Evolutionary conservation across 2,888 invertebrate genomes (phyloP).

Genomic region (Asteroscopus sphinx): DNA sequence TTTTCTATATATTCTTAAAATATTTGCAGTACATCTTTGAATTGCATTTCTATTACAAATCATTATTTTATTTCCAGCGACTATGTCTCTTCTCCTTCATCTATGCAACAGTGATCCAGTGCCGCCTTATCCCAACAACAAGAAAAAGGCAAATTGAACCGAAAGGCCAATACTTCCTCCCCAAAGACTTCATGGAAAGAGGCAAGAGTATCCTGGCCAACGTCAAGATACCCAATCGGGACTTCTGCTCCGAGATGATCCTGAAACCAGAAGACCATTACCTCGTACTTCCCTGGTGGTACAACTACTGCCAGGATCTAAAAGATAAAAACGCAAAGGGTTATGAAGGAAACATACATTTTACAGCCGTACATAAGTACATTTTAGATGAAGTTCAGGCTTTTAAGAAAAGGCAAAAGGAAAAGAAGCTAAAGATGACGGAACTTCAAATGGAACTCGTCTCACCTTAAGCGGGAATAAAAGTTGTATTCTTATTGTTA

Average conservation of each 20-base stretch:
- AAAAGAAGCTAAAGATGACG: neutral
- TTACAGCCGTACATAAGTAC: neutral
- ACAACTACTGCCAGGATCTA: conserved; percentile 64
- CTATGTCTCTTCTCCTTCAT: conserved; percentile 22
- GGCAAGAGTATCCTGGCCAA: neutral
- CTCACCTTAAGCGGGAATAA: neutral
- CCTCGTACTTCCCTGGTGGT: conserved; percentile 75
- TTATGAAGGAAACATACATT: neutral
- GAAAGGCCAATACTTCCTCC: neutral
- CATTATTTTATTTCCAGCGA: conserved; percentile 15
- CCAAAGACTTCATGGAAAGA: neutral
- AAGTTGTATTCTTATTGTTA: neutral
- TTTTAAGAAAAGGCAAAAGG: conserved; percentile 42
- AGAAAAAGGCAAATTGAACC: neutral
- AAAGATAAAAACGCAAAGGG: conserved; percentile 49
- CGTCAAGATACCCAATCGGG: conserved; percentile 60
- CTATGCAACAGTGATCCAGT: conserved; percentile 9
- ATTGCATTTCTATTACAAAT: neutral
- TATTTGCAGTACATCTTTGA: neutral
- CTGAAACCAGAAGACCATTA: conserved; percentile 52
- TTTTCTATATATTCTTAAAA: too few relatives aligned
- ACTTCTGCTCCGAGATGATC: conserved; percentile 66
- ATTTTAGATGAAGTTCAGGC: conserved; percentile 53
- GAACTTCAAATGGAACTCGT: conserved; percentile 11
- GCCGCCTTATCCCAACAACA: neutral